phyloP scores from a whole-genome alignment of 2,888 invertebrate species.

The Dicranocentrus wangi region DNA sequence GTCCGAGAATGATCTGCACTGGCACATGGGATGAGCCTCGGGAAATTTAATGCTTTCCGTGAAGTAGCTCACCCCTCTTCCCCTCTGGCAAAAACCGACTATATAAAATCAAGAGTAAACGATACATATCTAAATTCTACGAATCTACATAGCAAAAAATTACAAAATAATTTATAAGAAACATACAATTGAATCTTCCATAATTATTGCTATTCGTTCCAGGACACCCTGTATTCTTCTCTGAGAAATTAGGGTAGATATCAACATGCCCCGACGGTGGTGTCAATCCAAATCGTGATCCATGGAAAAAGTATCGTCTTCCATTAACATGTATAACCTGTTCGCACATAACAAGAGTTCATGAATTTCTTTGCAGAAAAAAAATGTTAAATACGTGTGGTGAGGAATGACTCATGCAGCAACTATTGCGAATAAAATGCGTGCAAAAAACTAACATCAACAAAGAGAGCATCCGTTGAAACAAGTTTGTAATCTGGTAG shows the following conservation, averaged over 20 bases:
- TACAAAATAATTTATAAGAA: too few species aligned
- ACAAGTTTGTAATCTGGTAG: conserved; percentile 63
- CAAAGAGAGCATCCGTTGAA: conserved; percentile 57
- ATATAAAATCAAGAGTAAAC: conserved; percentile 14
- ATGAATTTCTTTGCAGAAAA: neutral
- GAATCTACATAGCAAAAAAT: too few species aligned
- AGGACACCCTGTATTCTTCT: conserved; percentile 58
- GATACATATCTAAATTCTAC: neutral
- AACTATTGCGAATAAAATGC: neutral
- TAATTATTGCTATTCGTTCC: conserved; percentile 23
- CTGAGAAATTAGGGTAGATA: conserved; percentile 61
- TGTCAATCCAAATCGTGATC: conserved; percentile 53
- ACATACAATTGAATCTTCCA: conserved; percentile 42
- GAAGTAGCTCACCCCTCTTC: conserved; percentile 67
- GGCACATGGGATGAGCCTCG: conserved; percentile 67
- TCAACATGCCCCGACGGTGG: conserved; percentile 63
- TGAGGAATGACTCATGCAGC: neutral
- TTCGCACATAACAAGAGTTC: neutral
- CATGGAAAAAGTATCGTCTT: conserved; percentile 62
- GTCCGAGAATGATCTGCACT: conserved; percentile 61
- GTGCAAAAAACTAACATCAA: conserved; percentile 46
- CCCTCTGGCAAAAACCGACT: conserved; percentile 68
- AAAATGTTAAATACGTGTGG: neutral
- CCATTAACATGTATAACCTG: conserved; percentile 59
- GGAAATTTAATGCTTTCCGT: conserved; percentile 67